Evolutionary conservation across 2,113 vertebrate genomes (phyloP).

Genomic region (Macrotis lagotis): DNA sequence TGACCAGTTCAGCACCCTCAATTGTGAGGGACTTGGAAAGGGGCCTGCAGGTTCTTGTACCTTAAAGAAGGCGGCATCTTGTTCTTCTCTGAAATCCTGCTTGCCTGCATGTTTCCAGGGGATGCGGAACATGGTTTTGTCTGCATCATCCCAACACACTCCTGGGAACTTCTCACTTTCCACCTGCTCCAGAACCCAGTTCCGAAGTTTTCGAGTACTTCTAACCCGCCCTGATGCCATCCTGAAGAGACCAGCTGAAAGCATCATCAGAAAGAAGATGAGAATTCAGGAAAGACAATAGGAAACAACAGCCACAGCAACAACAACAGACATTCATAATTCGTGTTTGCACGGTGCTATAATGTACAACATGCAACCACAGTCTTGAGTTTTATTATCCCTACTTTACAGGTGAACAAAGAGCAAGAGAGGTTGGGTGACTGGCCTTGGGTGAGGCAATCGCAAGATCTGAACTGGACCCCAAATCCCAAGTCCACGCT

Average conservation of each 20-base stretch:
- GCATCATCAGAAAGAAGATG: background rate
- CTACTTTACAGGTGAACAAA: background rate
- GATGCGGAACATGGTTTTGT: constrained; percentile 93
- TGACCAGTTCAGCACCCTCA: background rate
- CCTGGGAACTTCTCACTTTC: constrained; percentile 87
- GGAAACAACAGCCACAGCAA: background rate
- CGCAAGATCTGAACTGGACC: background rate
- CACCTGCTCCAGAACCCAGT: constrained; percentile 91
- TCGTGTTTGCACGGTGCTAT: background rate
- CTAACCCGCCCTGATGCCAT: constrained; percentile 85
- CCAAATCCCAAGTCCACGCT: background rate
- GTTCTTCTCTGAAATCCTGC: constrained; percentile 92
- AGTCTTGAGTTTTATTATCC: background rate
- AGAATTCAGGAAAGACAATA: too few relatives aligned
- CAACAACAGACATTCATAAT: background rate
- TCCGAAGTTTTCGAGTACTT: constrained; percentile 87
- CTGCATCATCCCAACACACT: constrained; percentile 88
- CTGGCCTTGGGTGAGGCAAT: background rate
- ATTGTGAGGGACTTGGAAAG: background rate
- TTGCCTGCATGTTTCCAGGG: constrained; percentile 96
- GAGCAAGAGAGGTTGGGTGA: background rate
- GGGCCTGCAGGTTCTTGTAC: constrained; percentile 71
- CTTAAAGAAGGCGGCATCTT: constrained; percentile 94
- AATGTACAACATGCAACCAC: background rate
- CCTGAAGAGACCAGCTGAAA: constrained; percentile 17